Evolutionary conservation across 2,113 vertebrate genomes (phyloP), one percentile per base, ranked within the genome.

Genomic region (Barbus barbus): DNA sequence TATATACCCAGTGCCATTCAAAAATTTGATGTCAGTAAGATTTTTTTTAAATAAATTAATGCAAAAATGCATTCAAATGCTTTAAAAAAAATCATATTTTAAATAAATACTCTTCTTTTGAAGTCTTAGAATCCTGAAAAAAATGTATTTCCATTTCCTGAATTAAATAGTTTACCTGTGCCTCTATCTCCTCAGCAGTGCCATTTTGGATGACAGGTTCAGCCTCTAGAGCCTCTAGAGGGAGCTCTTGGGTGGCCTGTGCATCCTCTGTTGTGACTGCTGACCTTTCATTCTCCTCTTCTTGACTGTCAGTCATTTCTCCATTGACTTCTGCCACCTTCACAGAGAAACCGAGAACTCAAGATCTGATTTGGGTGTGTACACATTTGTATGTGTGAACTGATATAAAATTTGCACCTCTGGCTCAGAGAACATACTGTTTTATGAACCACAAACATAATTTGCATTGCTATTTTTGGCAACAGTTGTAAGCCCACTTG

Each of bases 271-370:
- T 12, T 46, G 36, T 41, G 33, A 65, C 71, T 22, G 72, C 26
- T 12, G 36, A 44, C 22, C 12, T n/a, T 14, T 61, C 83, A 1
- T n/a, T 26, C 44, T 24, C 26, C 9, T 77, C 78, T 61, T 36
- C 78, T 44, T 82, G 22, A 5, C 53, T 60, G 14, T 79, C 67
- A 69, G 18, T 77, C 58, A 82, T 51, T 53, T 80, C 61, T 75
- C 65, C 28, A 33, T 84, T 84, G 9, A 83, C 61, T 60, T 84
- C 69, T 41, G 46, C 26, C 46, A 63, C 41, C 81, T 85, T 31
- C 16, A 78, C 5, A 61, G 24, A 58, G 13, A 81, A 6, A 83
- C 5, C 28, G 9, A 53, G 13, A 16, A 33, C 2, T 26, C 2
- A 22, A 26, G 22, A 73, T 4, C 67, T 38, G 18, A 9, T 31